Conservation (phyloP, 53 echinoderm and acorn worm genomes). For the Temnopleurus reevesii region DNA sequence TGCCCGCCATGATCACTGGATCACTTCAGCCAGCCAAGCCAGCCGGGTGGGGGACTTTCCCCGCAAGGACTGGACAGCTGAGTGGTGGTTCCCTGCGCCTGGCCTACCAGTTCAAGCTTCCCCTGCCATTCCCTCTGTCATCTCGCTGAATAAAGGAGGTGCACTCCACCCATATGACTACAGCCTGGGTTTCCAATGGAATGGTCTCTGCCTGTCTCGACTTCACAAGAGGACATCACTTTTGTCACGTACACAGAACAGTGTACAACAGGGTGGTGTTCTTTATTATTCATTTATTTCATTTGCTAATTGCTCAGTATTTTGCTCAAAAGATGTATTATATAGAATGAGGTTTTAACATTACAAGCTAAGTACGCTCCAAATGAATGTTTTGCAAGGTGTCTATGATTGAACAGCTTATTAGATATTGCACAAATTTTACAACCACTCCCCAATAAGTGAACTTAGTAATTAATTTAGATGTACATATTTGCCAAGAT, state of each 20-base stretch:
- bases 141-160: slow-evolving; percentile 1
- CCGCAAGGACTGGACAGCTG: slow-evolving; percentile 12
- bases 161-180: slow-evolving; percentile 14
- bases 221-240: slow-evolving; percentile 52
- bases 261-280: slow-evolving; percentile 62
- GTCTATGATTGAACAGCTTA: no score
- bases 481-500: no score
- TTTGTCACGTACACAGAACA: slow-evolving; percentile 24
- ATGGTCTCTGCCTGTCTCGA: slow-evolving; percentile 15
- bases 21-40: slow-evolving; percentile 34
- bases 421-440: no score
- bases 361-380: no score
- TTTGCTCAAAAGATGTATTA: neutral
- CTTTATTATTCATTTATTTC: neutral
- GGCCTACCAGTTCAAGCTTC: slow-evolving; percentile 20
- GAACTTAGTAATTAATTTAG: no score
- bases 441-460: no score
- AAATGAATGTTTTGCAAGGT: no score
- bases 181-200: neutral
- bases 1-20: slow-evolving; percentile 24
- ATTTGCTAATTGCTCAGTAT: neutral
- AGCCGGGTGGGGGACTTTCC: neutral
- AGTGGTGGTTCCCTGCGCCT: neutral
- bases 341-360: no score
- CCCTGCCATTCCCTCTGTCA: slow-evolving; percentile 11